Conservation (phyloP, 1,140 invertebrate genomes). For the Penaeus japonicus region DNA sequence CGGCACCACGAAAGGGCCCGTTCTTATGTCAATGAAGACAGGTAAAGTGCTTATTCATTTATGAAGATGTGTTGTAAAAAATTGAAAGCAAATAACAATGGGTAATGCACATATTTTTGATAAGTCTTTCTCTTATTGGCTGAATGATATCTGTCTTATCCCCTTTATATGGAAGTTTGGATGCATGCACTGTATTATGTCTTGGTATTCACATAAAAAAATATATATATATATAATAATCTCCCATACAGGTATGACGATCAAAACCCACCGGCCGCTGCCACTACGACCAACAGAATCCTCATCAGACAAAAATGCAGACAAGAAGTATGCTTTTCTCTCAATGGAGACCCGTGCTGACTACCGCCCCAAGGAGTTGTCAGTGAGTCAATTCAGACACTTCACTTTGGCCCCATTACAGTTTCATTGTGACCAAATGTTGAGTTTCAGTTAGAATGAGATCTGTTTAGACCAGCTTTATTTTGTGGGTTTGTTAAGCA, state of each 20-base stretch:
- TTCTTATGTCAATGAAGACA: constrained; percentile 85
- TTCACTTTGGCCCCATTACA: no score
- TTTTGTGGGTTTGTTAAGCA: no score
- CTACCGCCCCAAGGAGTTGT: constrained; percentile 75
- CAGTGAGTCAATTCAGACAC: background rate
- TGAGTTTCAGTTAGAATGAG: no score
- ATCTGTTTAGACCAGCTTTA: no score
- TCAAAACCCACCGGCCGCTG: constrained; percentile 62
- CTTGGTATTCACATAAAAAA: no score
- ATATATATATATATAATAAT: background rate
- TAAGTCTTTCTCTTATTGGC: background rate
- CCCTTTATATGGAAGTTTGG: no score
- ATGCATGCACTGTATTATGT: no score
- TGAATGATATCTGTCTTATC: no score
- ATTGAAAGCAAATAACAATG: constrained; percentile 51
- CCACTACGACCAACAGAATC: constrained; percentile 63
- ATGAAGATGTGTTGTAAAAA: background rate
- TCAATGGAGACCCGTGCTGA: constrained; percentile 83
- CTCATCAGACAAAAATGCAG: constrained; percentile 76
- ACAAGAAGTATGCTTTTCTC: constrained; percentile 85
- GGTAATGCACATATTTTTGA: constrained; percentile 65
- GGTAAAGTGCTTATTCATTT: constrained; percentile 65
- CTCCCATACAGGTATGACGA: constrained; percentile 33
- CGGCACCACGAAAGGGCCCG: constrained; percentile 81
- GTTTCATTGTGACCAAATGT: no score